These are phyloP conservation scores for Pseudomugil tenellus DNA, from an alignment of 2,797 vertebrate species.

Conservation along the genomic window DNA sequence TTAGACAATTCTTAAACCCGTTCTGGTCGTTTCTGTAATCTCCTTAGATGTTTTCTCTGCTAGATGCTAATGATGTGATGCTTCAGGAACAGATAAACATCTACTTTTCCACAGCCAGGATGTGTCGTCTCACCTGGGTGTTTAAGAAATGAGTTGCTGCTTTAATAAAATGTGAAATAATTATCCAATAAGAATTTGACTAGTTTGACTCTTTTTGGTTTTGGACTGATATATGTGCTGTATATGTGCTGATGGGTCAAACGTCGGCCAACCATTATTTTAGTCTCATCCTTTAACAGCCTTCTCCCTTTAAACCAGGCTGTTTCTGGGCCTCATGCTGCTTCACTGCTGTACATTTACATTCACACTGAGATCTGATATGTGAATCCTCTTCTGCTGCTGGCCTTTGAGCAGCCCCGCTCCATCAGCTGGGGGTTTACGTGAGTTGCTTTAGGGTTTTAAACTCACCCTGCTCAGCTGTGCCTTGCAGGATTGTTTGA, in stretches of 20 bases:
- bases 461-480: conserved; percentile 17
- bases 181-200: no score
- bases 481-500: conserved; percentile 10
- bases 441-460: conserved; percentile 33
- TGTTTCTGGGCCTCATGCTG: conserved; percentile 4
- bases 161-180: no score
- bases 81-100: no score
- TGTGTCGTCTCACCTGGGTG: no score
- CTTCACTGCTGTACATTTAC: conserved; percentile 2
- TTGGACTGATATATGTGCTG: no score
- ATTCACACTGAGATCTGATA: conserved; percentile 15
- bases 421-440: conserved; percentile 6
- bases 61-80: no score
- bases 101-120: no score
- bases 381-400: conserved; percentile 4
- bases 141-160: no score
- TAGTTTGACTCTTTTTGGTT: no score
- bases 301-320: conserved; percentile 22
- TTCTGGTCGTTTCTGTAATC: no score
- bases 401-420: conserved; percentile 16
- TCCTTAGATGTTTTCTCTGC: no score
- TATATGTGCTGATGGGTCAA: not conserved
- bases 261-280: not conserved
- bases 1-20: no score
- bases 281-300: conserved; percentile 13